Percentiles rank a stretch among this genome's conserved stretches.
These are phyloP conservation scores for Echinometra lucunter DNA, from an alignment of 53 echinoderm and acorn worm genomes.

Conservation along the genomic window DNA sequence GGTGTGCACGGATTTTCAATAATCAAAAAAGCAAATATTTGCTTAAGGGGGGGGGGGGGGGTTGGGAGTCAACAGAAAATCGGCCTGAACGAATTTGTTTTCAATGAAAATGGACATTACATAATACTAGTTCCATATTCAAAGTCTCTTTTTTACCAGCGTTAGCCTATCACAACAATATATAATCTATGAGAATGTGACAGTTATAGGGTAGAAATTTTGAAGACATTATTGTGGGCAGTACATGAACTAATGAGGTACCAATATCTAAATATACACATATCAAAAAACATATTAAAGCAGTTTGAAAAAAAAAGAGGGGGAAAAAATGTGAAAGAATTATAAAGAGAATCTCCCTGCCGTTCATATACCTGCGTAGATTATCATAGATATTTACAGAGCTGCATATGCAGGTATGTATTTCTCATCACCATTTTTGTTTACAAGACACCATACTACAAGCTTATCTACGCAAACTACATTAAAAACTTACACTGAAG, in stretches of 20 bases:
- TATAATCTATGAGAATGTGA: neutral
- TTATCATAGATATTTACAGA: conserved; percentile 42
- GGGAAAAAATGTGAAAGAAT: conserved; percentile 57
- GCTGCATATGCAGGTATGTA: conserved; percentile 3
- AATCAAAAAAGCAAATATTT: neutral
- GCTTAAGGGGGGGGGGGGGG: neutral
- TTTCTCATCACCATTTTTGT: neutral
- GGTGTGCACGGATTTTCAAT: neutral
- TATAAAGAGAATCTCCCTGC: conserved; percentile 41
- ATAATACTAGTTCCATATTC: neutral
- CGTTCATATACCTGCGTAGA: conserved; percentile 65
- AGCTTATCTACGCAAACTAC: conserved; percentile 3
- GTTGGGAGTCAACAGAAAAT: neutral
- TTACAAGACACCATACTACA: conserved; percentile 11
- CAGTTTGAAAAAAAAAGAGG: neutral
- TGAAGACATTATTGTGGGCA: neutral
- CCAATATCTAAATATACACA: neutral
- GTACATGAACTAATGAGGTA: neutral
- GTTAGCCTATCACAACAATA: neutral
- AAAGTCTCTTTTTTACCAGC: neutral
- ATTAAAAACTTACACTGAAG: neutral
- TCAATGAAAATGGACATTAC: neutral
- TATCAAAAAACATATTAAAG: neutral
- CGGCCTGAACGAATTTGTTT: neutral
- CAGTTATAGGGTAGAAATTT: neutral